Conservation (phyloP, 37 sponge, comb jelly and placozoan species). For the Geodia barretti region DNA sequence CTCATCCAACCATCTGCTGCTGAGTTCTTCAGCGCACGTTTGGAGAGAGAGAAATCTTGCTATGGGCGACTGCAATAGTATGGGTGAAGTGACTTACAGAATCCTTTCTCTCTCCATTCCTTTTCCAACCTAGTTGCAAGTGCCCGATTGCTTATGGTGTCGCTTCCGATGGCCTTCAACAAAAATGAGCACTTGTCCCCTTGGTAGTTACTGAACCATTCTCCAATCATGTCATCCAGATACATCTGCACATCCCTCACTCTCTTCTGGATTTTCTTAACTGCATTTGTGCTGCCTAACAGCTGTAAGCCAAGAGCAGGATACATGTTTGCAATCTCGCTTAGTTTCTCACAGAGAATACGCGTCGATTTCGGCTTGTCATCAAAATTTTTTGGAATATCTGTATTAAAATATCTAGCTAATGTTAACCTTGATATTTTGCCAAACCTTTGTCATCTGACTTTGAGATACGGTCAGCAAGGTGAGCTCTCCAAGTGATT, state of each 20-base stretch:
- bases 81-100: neutral
- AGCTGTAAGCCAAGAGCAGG: neutral
- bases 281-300: neutral
- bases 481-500: neutral
- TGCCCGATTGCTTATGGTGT: neutral
- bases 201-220: neutral
- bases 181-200: neutral
- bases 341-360: neutral
- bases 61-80: neutral
- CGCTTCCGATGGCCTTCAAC: neutral
- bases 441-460: neutral
- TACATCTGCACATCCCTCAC: neutral
- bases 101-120: neutral
- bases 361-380: neutral
- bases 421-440: too few species aligned
- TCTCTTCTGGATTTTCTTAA: neutral
- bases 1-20: too few species aligned
- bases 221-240: neutral
- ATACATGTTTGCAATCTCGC: neutral
- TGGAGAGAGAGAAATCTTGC: neutral
- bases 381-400: neutral
- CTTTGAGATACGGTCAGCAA: neutral
- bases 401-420: too few species aligned
- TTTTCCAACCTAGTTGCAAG: neutral
- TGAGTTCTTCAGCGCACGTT: too few species aligned